Percentiles rank a stretch among this genome's conserved stretches.
phyloP scores from a whole-genome alignment of 2,797 vertebrate genomes.

The Ctenopoma multispine region DNA sequence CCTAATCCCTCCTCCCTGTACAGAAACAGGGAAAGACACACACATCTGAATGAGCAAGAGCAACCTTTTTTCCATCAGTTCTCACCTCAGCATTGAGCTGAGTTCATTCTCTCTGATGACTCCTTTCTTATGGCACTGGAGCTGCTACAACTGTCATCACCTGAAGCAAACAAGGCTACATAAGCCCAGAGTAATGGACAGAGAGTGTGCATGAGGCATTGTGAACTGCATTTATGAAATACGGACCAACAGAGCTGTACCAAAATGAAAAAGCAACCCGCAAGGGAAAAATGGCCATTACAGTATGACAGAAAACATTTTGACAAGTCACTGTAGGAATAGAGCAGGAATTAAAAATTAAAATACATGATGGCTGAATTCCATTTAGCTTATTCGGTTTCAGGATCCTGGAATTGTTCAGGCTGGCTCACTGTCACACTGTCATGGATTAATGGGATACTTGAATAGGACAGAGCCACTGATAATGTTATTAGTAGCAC shows the following conservation, averaged over 20 bases:
- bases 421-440: neutral
- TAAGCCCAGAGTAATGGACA: slow-evolving; percentile 22
- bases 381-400: slow-evolving; percentile 1
- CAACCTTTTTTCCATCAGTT: slow-evolving; percentile 56
- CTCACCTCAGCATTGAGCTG: slow-evolving; percentile 56
- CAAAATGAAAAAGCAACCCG: slow-evolving; percentile 10
- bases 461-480: slow-evolving; percentile 2
- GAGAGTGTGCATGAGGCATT: neutral
- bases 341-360: neutral
- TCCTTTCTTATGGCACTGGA: slow-evolving; percentile 35
- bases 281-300: neutral
- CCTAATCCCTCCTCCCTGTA: slow-evolving; percentile 4
- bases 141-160: slow-evolving; percentile 51
- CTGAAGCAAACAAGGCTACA: slow-evolving; percentile 54
- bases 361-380: neutral
- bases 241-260: neutral
- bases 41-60: slow-evolving; percentile 13
- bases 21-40: slow-evolving; percentile 25
- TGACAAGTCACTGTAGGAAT: neutral
- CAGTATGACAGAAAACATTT: neutral
- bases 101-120: slow-evolving; percentile 61
- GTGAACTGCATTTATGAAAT: slow-evolving; percentile 1
- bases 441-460: neutral
- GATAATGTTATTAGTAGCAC: slow-evolving; percentile 3
- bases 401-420: neutral